These are phyloP conservation scores for Sinocyclocheilus grahami DNA, from an alignment of 2,113 vertebrate genomes.

Conservation along the genomic window DNA sequence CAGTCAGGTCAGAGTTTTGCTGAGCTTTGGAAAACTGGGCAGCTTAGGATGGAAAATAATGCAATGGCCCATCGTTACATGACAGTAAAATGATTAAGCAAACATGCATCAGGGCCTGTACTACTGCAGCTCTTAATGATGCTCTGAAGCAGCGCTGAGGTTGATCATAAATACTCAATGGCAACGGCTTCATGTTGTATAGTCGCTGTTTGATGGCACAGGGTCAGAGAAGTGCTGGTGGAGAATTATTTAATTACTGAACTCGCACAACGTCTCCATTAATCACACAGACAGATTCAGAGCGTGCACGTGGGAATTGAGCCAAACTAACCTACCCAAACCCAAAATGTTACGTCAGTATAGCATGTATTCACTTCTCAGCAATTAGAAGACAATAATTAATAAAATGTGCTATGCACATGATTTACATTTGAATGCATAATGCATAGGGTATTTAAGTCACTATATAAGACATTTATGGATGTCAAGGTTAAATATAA, in stretches of 20 bases:
- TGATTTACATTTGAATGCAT: background rate
- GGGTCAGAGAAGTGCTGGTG: background rate
- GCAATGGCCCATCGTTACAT: background rate
- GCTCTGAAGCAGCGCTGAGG: background rate
- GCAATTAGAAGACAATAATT: background rate
- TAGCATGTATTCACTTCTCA: background rate
- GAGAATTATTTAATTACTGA: slow-evolving; percentile 47
- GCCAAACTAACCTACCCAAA: background rate
- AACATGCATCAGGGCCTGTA: background rate
- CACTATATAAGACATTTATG: background rate
- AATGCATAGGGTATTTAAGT: background rate
- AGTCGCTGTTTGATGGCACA: slow-evolving; percentile 46
- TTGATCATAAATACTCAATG: slow-evolving; percentile 56
- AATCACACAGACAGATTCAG: slow-evolving; percentile 21
- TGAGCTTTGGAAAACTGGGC: background rate
- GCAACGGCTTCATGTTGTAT: slow-evolving; percentile 48
- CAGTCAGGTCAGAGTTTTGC: background rate
- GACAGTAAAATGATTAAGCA: background rate
- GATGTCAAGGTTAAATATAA: background rate
- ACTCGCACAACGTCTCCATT: background rate
- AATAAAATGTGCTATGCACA: background rate
- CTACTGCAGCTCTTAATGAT: background rate
- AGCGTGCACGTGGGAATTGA: background rate
- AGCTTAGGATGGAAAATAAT: background rate
- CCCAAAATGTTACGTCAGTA: background rate